Evolutionary conservation across 1,140 invertebrate species (phyloP).

Genomic region (Brachionus sp.): DNA sequence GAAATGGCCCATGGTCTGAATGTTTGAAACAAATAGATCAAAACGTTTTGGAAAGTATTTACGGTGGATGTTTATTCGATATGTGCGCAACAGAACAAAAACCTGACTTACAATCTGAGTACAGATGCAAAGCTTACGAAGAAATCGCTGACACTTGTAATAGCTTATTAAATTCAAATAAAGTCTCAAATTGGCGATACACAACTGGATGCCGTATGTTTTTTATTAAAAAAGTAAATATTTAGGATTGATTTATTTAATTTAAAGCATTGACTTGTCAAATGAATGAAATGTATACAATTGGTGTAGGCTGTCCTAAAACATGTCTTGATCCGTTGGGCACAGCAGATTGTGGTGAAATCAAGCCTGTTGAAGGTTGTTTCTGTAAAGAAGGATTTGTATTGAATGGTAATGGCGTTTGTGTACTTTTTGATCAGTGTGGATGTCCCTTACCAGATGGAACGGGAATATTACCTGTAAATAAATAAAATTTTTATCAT

Average conservation of each 20-base stretch:
- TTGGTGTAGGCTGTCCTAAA: background rate
- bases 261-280: conserved; percentile 6
- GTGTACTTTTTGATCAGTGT: conserved; percentile 7
- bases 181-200: background rate
- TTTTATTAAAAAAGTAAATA: background rate
- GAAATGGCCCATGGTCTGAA: conserved; percentile 3
- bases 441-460: conserved; percentile 32
- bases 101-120: background rate
- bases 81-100: conserved; percentile 27
- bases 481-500: too few relatives aligned
- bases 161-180: background rate
- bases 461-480: background rate
- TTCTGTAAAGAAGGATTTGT: conserved; percentile 38
- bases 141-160: conserved; percentile 3
- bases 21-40: background rate
- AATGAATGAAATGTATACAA: background rate
- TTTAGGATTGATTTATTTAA: background rate
- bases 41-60: background rate
- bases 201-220: conserved; percentile 23
- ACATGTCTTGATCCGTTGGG: background rate
- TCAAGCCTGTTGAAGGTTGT: conserved; percentile 25
- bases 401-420: background rate
- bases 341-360: background rate
- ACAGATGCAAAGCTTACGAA: conserved; percentile 29
- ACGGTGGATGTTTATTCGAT: conserved; percentile 3